Percentiles rank a stretch among this genome's conserved stretches.
Evolutionary conservation across 2,113 vertebrate genomes (phyloP).

Genomic region (Syrmaticus mikado): DNA sequence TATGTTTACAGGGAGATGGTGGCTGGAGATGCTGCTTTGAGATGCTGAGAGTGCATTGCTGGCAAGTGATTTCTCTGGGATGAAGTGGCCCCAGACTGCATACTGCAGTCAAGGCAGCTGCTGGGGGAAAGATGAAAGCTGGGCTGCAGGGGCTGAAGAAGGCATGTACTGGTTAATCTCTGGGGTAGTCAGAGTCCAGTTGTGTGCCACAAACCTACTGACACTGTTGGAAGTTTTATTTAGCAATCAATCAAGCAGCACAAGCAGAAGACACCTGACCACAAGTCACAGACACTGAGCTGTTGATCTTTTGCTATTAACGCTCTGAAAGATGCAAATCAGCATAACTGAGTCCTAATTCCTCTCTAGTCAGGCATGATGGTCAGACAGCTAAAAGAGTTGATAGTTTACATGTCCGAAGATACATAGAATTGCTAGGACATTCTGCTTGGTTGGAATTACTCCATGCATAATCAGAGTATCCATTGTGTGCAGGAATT

Average conservation of each 20-base stretch:
- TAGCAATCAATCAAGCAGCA: background rate
- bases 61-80: background rate
- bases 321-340: background rate
- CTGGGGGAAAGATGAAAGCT: background rate
- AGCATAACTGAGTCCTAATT: background rate
- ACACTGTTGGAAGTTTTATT: background rate
- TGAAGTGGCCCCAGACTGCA: background rate
- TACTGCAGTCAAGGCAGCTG: background rate
- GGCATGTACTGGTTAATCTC: background rate
- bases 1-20: background rate
- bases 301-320: background rate
- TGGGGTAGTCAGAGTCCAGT: rapidly evolving
- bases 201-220: background rate
- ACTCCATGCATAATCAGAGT: background rate
- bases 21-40: background rate
- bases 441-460: background rate
- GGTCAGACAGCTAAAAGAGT: background rate
- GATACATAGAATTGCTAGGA: background rate
- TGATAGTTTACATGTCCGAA: background rate
- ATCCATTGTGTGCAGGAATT: background rate
- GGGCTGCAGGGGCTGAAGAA: background rate
- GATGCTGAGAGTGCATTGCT: background rate
- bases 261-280: background rate
- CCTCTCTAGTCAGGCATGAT: background rate
- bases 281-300: background rate